Base-by-base conservation (phyloP, 1,140 invertebrate genomes). In the Caerostris extrusa region DNA sequence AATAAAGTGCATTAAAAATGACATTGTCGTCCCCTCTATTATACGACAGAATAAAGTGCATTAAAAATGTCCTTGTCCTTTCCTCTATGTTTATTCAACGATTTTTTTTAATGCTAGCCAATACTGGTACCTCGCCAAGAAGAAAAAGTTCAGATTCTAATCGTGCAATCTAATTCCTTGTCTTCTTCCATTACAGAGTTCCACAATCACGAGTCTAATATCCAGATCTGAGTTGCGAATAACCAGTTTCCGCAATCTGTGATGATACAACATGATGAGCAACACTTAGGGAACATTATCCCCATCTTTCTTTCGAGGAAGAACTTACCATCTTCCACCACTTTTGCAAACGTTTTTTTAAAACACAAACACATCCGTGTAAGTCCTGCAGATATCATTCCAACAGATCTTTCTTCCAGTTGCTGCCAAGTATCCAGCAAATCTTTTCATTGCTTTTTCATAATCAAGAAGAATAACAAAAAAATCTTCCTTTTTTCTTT, bases 361-460 rank as follows among this genome's bases (percentile, higher is more conserved):
- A 64, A 77, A 77, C 71, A 50, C 71, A 56, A 85, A 85, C 57
- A 85, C 82, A 85, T 85, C 57, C 82, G 82, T 85, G 56, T 85
- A 55, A 55, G 82, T 85, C n/a, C 19, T 85, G 82, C 19, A 17
- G 14, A 57, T 57, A 85, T 85, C 82, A 85, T 58, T n/a, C 53
- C 81, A 8, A 19, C 12, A 83, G 55, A 83, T 83, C 53, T 83
- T 57, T 7, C 81, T 83, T 34, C 14, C 53, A 19, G 56, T 83
- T 57, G 81, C 53, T 14, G 81, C 53, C 53, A 56, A 83, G 14
- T 56, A 56, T 19, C 53, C 81, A 14, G 55, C 57, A 7, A 34
- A 57, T 85, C 82, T 85, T 85, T 85, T 85, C 82, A 85, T 85
- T 85, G 82, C 57, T 17, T 77, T 34, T 34, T 77, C 8, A 53